Base-by-base conservation (phyloP, 2,113 vertebrate genomes). In the Sinosuthora webbiana region DNA sequence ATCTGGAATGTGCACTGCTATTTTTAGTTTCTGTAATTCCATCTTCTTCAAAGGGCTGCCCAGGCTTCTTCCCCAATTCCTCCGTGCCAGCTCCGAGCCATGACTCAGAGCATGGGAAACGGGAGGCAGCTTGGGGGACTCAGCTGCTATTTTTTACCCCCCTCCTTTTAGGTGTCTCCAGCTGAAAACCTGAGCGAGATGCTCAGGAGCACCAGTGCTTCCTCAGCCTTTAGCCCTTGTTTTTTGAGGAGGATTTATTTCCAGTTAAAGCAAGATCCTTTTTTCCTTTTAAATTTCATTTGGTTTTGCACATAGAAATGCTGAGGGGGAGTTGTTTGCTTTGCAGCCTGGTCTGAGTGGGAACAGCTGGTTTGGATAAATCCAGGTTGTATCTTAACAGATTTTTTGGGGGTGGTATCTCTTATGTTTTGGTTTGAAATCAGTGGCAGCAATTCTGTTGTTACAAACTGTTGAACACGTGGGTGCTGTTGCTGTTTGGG, bases 31-130 rank as follows among this genome's bases (percentile, higher is more conserved):
- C 59, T 87, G 78, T 89, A 89, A 95, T 80, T 89, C 55, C 65
- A 83, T 77, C 88, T 89, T 88, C 93, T 52, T 90, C 89, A 70
- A 86, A 93, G 88, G 75, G 59, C 91, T 87, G 69, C 78, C 55
- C n/a, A 16, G n/a, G 76, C 47, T 9, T 70, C 87, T 76, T 42
- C 87, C 94, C 70, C 78, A 47, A 1, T 49, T 83, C 65, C 49
- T 64, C 69, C 15, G 2, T 84, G 83, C 87, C 74, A 82, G 44
- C 64, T 65, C 47, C 62, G 67, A 71, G 50, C 73, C 15, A 0
- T 85, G 67, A 77, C 88, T 92, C 76, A 71, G 71, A 37, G 35
- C 57, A 30, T 33, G 75, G 90, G 53, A 74, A 93, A 65, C 47
- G 41, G 73, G 92, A 91, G 53, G n/a, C 81, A 53, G 64, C 67